A percentile compares a stretch with the other conserved stretches of the same genome.
Conservation (phyloP, 23 tunicate species). For the Clavelina lepadiformis region DNA sequence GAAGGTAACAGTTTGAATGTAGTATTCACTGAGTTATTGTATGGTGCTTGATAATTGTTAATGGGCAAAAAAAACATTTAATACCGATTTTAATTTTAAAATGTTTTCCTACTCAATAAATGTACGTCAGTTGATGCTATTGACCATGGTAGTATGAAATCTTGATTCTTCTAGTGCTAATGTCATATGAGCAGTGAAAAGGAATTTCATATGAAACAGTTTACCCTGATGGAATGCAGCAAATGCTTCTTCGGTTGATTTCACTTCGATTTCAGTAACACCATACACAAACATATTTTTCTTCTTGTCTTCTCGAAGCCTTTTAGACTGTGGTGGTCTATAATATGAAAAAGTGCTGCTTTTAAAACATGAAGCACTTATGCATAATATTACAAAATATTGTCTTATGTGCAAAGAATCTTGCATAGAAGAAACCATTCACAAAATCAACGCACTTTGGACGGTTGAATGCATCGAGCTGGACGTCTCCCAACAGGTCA, state of each 20-base stretch:
- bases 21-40: too few relatives aligned
- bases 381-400: background rate
- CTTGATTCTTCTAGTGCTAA: too few relatives aligned
- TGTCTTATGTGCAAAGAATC: background rate
- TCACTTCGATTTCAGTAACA: slow-evolving; percentile 69
- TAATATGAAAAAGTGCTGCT: background rate
- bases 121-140: too few relatives aligned
- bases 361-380: background rate
- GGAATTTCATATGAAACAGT: too few relatives aligned
- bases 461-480: slow-evolving; percentile 55
- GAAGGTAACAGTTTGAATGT: too few relatives aligned
- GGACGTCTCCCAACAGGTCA: slow-evolving; percentile 81
- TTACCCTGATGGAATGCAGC: slow-evolving; percentile 56
- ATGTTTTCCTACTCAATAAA: too few relatives aligned
- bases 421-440: background rate
- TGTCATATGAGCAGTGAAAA: too few relatives aligned
- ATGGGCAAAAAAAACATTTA: too few relatives aligned
- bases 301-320: slow-evolving; percentile 75
- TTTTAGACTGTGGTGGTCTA: slow-evolving; percentile 61
- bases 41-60: too few relatives aligned
- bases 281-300: slow-evolving; percentile 87
- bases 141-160: too few relatives aligned
- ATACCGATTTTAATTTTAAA: too few relatives aligned
- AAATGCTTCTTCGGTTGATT: slow-evolving; percentile 83
- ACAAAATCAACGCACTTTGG: slow-evolving; percentile 38